Conservation (phyloP, 2,888 invertebrate genomes). For the Drosophila peninsularis region DNA sequence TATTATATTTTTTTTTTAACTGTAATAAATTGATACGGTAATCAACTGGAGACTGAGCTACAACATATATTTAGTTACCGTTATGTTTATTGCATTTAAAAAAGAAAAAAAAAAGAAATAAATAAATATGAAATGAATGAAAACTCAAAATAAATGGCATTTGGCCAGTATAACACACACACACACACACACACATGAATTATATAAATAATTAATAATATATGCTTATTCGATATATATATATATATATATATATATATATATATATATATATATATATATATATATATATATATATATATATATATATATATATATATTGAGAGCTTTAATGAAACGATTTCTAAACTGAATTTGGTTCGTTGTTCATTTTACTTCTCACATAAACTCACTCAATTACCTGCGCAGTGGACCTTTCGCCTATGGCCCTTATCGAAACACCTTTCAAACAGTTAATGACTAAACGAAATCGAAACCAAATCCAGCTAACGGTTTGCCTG, state of each 20-base stretch:
- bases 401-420: constrained; percentile 14
- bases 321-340: constrained; percentile 1
- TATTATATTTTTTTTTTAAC: constrained; percentile 47
- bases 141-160: constrained; percentile 13
- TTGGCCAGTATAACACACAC: constrained; percentile 16
- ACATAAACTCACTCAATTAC: constrained; percentile 26
- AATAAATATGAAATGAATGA: constrained; percentile 2
- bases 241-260: constrained; percentile 1
- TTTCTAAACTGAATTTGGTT: constrained; percentile 27
- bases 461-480: background rate
- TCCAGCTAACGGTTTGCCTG: constrained; percentile 82
- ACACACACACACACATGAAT: constrained; percentile 15
- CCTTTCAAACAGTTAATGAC: background rate
- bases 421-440: background rate
- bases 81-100: constrained; percentile 74
- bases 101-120: constrained; percentile 10
- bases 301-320: constrained; percentile 6
- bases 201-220: constrained; percentile 5
- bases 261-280: too few species aligned
- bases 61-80: constrained; percentile 84
- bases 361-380: constrained; percentile 17
- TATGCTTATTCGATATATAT: constrained; percentile 8
- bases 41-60: constrained; percentile 85
- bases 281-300: too few species aligned
- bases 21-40: constrained; percentile 77